phyloP scores from a whole-genome alignment of 1,140 invertebrate genomes.

The Teleopsis dalmanni region DNA sequence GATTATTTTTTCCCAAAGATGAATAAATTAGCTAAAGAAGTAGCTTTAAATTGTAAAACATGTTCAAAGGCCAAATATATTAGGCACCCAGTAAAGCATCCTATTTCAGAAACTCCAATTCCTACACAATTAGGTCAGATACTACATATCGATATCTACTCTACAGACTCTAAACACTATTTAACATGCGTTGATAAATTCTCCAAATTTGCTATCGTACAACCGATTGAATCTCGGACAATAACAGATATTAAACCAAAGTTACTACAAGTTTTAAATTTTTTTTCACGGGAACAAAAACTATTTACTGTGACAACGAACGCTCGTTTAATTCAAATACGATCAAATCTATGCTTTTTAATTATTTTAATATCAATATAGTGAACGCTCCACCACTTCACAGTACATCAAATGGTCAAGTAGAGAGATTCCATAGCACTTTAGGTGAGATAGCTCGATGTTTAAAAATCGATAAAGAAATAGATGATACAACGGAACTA shows the following conservation, averaged over 20 bases:
- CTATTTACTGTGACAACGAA: not conserved
- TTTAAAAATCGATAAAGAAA: constrained; percentile 3
- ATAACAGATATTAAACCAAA: constrained; percentile 6
- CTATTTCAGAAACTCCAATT: not conserved
- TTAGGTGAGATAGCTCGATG: constrained; percentile 1
- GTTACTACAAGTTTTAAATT: not conserved
- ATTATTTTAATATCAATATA: constrained; percentile 1
- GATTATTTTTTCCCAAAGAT: constrained; percentile 18
- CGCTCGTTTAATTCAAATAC: not conserved
- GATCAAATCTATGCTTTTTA: not conserved
- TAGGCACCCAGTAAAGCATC: not conserved
- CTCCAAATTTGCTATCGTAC: constrained; percentile 9
- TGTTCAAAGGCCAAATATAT: constrained; percentile 6
- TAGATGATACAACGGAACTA: not conserved
- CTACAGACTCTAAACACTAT: constrained; percentile 3
- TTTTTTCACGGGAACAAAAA: not conserved
- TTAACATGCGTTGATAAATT: constrained; percentile 12
- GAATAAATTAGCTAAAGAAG: constrained; percentile 4
- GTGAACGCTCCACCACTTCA: not conserved
- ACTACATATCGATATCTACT: constrained; percentile 9
- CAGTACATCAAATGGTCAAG: constrained; percentile 3
- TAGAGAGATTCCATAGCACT: constrained; percentile 3
- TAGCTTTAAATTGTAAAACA: constrained; percentile 11
- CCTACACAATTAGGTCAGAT: constrained; percentile 1
- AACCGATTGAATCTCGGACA: constrained; percentile 1